Evolutionary conservation across 1,140 invertebrate species (phyloP).

Genomic region (Helicoverpa zea): DNA sequence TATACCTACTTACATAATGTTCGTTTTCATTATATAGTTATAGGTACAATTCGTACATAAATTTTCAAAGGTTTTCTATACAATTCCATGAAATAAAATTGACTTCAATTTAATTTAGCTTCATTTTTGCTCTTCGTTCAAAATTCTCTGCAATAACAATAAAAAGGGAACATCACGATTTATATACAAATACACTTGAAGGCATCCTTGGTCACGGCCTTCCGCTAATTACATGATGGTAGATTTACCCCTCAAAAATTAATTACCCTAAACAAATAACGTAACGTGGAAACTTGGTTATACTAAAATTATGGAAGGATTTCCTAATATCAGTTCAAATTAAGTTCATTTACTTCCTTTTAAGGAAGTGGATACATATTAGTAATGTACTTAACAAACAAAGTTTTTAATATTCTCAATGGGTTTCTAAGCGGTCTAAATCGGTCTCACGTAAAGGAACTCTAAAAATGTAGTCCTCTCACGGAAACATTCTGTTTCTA

Average conservation of each 20-base stretch:
- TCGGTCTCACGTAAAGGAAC: neutral
- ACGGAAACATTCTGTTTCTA: conserved; percentile 13
- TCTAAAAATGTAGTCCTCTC: neutral
- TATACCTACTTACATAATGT: too few species aligned
- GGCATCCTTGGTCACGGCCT: conserved; percentile 11
- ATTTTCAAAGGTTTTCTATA: too few species aligned
- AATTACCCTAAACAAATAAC: conserved; percentile 15
- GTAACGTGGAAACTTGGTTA: neutral
- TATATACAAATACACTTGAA: conserved; percentile 50
- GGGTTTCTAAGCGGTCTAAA: neutral
- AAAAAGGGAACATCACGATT: conserved; percentile 48
- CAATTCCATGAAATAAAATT: neutral
- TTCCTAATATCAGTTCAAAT: too few species aligned
- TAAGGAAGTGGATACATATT: too few species aligned
- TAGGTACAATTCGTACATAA: too few species aligned
- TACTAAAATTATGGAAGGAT: too few species aligned
- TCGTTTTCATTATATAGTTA: too few species aligned
- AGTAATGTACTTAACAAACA: too few species aligned
- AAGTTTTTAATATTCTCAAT: neutral
- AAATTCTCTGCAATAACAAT: conserved; percentile 53
- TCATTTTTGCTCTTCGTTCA: conserved; percentile 27
- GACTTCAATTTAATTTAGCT: conserved; percentile 40
- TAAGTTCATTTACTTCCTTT: too few species aligned
- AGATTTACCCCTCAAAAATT: conserved; percentile 49
- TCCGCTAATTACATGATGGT: conserved; percentile 49